Evolutionary conservation across 2,113 vertebrate species (phyloP).

Genomic region (Glareola pratincola): DNA sequence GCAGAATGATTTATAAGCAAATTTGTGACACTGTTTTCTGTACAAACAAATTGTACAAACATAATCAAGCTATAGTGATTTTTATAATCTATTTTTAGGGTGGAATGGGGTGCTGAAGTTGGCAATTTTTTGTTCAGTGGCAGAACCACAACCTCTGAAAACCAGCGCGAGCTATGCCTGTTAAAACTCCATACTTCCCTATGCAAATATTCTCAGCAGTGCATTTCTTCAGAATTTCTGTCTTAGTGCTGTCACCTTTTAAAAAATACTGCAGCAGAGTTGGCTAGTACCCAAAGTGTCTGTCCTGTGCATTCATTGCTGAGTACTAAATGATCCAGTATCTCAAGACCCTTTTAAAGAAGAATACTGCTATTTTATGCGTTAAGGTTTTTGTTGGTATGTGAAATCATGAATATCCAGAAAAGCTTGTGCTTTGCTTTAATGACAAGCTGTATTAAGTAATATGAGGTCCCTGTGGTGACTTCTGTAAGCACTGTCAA

Average conservation of each 20-base stretch:
- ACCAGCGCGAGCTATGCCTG: not conserved
- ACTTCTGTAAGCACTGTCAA: not conserved
- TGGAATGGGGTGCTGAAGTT: not conserved
- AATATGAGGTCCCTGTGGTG: not conserved
- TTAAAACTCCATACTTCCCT: not conserved
- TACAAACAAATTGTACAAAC: not conserved
- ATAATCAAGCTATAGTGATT: not conserved
- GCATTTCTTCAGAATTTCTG: not conserved
- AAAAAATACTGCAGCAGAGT: not conserved
- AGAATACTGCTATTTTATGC: not conserved
- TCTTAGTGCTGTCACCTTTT: not conserved
- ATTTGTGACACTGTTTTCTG: not conserved
- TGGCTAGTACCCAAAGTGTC: not conserved
- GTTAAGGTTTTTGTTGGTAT: not conserved
- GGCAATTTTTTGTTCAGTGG: not conserved
- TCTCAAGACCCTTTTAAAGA: not conserved
- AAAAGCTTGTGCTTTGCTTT: not conserved
- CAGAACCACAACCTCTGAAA: not conserved
- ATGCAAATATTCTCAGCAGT: not conserved
- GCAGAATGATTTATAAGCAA: not conserved
- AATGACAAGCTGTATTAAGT: not conserved
- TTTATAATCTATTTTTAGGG: not conserved
- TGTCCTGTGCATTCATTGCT: not conserved
- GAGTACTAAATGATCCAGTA: not conserved
- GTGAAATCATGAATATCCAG: not conserved